Percentiles rank a stretch among this genome's conserved stretches.
These are phyloP conservation scores for Ophioninae sp. DNA, from an alignment of 2,888 invertebrate species.

Conservation along the genomic window DNA sequence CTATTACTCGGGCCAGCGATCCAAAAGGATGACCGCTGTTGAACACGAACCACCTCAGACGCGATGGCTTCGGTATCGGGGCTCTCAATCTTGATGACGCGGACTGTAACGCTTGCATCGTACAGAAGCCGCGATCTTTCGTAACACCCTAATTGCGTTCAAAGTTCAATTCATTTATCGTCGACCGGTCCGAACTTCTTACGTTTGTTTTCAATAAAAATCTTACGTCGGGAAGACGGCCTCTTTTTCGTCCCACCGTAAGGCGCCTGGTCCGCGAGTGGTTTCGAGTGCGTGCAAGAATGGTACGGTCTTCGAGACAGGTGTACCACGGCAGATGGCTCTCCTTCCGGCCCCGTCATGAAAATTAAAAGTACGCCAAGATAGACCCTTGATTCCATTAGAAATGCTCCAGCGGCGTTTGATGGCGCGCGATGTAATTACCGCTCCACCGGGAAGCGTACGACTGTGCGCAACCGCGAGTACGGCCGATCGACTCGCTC, in stretches of 20 bases:
- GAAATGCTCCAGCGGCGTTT: slow-evolving; percentile 58
- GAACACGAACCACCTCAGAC: too few relatives aligned
- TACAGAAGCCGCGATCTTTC: too few relatives aligned
- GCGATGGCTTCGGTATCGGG: too few relatives aligned
- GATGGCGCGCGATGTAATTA: slow-evolving; percentile 52
- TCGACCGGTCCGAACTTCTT: not conserved
- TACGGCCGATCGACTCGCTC: not conserved
- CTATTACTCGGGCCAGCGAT: too few relatives aligned
- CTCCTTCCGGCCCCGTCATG: slow-evolving; percentile 69
- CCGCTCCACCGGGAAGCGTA: not conserved
- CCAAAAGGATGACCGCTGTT: too few relatives aligned
- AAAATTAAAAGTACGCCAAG: slow-evolving; percentile 70
- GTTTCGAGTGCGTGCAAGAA: slow-evolving; percentile 29
- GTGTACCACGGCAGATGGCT: slow-evolving; percentile 76
- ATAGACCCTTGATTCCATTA: slow-evolving; percentile 70
- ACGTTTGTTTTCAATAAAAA: not conserved
- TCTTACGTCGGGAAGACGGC: slow-evolving; percentile 7
- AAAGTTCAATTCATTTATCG: not conserved
- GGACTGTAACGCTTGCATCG: too few relatives aligned
- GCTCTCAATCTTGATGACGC: too few relatives aligned
- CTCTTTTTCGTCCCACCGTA: slow-evolving; percentile 66
- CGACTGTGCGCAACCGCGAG: too few relatives aligned
- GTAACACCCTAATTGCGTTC: too few relatives aligned
- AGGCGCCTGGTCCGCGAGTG: slow-evolving; percentile 54
- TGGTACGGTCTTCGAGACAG: slow-evolving; percentile 66